Base-by-base conservation (phyloP, 1,140 invertebrate genomes). In the Ceratosolen fusciceps region DNA sequence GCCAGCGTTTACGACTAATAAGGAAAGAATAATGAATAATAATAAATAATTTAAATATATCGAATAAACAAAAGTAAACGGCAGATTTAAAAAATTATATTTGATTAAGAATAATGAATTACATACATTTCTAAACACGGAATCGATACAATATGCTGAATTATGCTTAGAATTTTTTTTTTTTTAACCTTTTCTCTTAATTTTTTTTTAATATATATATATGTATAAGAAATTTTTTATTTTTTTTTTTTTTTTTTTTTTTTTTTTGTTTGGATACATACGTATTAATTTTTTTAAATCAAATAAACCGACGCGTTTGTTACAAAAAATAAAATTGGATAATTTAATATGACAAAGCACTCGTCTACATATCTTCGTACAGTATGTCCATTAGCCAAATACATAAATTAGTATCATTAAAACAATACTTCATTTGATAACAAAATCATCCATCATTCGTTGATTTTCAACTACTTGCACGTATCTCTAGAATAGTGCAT, bases 261-360 rank as follows among this genome's bases (percentile, higher is more conserved):
- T n/a, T n/a, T n/a, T n/a, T n/a, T n/a, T n/a, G n/a, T n/a, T 70
- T 43, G 65, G 47, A 43, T 71, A 77, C 54, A 77, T 70, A 60
- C 39, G n/a, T 71, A 77, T 58, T 21, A 77, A n/a, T n/a, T 39
- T 26, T 70, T 52, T 62, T 49, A 1, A 79, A 79, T 37, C 16
- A 67, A 74, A 79, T 67, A 2, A 68, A 26, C 12, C 65, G 49
- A 52, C 49, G n/a, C n/a, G 31, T 24, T n/a, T 74, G 34, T 67
- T 79, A 68, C 34, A 80, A 80, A 75, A 75, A 75, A 71, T 60
- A 75, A n/a, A 71, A 29, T 68, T 65, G 21, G 52, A 74, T 67
- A 70, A 56, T 71, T 71, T 71, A 80, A 80, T 75, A 43, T 56
- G 58, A 74, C 62, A 75, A 79, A 75, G 43, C 72, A 75, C 19